Conservation (phyloP, 2,888 invertebrate genomes). For the Synergus gifuensis region DNA sequence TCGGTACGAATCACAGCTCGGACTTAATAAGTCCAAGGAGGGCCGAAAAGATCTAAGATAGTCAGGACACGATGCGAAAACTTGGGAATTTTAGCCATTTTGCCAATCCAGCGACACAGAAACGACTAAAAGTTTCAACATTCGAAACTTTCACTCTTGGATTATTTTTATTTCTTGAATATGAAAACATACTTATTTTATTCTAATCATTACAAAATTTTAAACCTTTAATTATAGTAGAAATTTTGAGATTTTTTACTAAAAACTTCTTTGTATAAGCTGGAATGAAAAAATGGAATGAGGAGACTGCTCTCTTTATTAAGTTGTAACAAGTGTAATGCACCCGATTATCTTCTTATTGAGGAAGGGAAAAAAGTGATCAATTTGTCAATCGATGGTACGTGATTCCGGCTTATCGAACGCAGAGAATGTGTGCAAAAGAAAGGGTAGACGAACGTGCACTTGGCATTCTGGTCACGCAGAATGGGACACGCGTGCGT, state of each 20-base stretch:
- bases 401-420: conserved; percentile 18
- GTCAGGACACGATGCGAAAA: conserved; percentile 76
- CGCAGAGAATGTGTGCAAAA: background rate
- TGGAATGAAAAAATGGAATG: conserved; percentile 13
- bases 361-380: conserved; percentile 10
- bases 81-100: conserved; percentile 76
- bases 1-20: conserved; percentile 73
- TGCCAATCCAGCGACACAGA: conserved; percentile 69
- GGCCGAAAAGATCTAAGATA: conserved; percentile 72
- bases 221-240: too few relatives aligned
- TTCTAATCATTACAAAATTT: background rate
- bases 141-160: background rate
- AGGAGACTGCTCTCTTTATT: conserved; percentile 43
- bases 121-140: conserved; percentile 65
- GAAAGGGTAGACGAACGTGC: conserved; percentile 43
- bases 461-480: conserved; percentile 68
- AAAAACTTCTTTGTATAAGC: background rate
- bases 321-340: conserved; percentile 35
- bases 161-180: background rate
- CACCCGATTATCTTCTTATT: conserved; percentile 42
- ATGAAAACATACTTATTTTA: background rate
- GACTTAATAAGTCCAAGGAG: conserved; percentile 76
- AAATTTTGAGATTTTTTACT: too few relatives aligned
- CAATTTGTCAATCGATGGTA: conserved; percentile 29
- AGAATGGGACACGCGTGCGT: conserved; percentile 71